A percentile compares a stretch with the other conserved stretches of the same genome.
Evolutionary conservation across 2,797 vertebrate genomes (phyloP).

Genomic region (Muraenolepis orangiensis): DNA sequence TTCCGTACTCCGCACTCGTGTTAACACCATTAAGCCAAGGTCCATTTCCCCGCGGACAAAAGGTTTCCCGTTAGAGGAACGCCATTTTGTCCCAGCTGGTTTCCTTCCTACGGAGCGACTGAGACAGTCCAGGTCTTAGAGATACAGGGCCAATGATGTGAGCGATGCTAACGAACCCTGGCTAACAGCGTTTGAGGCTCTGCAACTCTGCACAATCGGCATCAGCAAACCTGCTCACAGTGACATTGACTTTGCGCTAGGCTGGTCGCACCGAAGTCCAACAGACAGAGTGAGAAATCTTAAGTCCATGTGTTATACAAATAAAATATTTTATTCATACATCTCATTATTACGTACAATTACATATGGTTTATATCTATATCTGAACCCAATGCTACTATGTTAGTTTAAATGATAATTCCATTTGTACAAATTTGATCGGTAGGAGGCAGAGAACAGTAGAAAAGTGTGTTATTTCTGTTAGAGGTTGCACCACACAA

Average conservation of each 20-base stretch:
- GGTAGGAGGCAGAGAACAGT: not conserved
- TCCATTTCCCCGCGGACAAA: conserved; percentile 66
- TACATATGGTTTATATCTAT: not conserved
- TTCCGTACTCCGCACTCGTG: conserved; percentile 69
- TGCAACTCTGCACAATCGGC: not conserved
- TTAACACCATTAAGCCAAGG: conserved; percentile 70
- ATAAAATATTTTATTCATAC: not conserved
- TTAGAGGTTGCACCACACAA: not conserved
- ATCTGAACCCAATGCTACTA: not conserved
- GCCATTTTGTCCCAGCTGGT: conserved; percentile 34
- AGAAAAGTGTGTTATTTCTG: not conserved
- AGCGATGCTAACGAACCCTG: not conserved
- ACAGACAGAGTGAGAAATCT: not conserved
- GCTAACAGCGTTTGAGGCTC: not conserved
- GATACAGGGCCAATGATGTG: not conserved
- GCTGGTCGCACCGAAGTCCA: not conserved
- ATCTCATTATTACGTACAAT: not conserved
- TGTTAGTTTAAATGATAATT: not conserved
- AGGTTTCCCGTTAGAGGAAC: conserved; percentile 43
- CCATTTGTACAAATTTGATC: not conserved
- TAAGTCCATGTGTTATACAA: not conserved
- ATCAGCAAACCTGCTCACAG: not conserved
- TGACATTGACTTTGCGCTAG: not conserved
- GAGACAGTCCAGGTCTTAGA: not conserved
- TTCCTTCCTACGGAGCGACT: conserved; percentile 26